Conservation (phyloP, 2,888 invertebrate species). For the Ichneumoninae sp. region DNA sequence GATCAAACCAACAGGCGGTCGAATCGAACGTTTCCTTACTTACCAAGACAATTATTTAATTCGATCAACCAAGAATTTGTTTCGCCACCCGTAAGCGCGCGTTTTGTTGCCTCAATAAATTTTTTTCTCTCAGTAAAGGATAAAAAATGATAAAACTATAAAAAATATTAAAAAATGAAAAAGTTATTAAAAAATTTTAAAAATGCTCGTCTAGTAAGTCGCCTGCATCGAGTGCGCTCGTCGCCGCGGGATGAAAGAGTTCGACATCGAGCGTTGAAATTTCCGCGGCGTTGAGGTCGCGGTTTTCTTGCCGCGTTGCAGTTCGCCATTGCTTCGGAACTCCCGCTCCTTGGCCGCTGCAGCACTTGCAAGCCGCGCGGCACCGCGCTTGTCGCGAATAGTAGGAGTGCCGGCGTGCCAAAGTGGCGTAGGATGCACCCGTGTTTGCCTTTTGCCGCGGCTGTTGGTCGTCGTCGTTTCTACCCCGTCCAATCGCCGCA, state of each 20-base stretch:
- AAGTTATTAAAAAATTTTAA: background rate
- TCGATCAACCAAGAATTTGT: no score
- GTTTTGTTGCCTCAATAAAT: no score
- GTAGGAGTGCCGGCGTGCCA: slow-evolving; percentile 39
- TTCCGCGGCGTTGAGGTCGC: slow-evolving; percentile 38
- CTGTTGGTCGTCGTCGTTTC: slow-evolving; percentile 54
- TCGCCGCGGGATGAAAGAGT: background rate
- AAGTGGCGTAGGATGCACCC: slow-evolving; percentile 77
- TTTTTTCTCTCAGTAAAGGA: no score
- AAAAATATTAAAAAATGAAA: background rate
- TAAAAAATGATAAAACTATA: no score
- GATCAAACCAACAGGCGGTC: no score
- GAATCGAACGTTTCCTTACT: no score
- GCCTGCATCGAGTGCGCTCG: background rate
- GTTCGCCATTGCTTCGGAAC: slow-evolving; percentile 62
- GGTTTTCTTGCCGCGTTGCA: slow-evolving; percentile 42
- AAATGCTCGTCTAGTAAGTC: background rate
- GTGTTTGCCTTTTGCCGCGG: slow-evolving; percentile 71
- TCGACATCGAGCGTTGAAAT: slow-evolving; percentile 51
- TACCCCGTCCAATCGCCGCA: slow-evolving; percentile 72
- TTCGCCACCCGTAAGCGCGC: no score
- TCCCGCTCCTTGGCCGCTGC: slow-evolving; percentile 42
- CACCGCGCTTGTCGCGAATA: slow-evolving; percentile 26
- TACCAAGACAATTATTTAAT: no score
- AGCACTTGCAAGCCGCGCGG: slow-evolving; percentile 36